These are phyloP conservation scores for Leptopterna dolabrata DNA, from an alignment of 2,888 invertebrate genomes.

Conservation along the genomic window DNA sequence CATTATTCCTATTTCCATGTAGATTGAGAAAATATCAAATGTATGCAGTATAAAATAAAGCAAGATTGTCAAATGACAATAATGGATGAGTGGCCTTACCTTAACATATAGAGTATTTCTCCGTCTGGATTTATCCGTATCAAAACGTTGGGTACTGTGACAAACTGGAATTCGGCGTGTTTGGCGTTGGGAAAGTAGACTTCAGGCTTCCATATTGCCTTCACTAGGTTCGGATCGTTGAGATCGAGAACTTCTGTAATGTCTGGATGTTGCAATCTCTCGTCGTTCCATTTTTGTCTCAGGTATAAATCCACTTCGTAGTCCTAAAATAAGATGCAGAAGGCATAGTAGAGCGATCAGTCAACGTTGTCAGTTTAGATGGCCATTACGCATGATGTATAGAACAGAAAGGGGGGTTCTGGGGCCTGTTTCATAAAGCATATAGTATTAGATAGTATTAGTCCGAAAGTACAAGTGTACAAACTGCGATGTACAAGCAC, in stretches of 20 bases:
- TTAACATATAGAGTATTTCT: constrained; percentile 69
- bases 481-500: too few species aligned
- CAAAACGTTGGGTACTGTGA: constrained; percentile 70
- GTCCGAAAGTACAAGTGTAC: too few species aligned
- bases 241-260: constrained; percentile 68
- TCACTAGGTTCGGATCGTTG: constrained; percentile 69
- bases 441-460: too few species aligned
- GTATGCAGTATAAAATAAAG: too few species aligned
- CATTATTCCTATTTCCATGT: too few species aligned
- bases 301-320: constrained; percentile 70
- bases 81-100: constrained; percentile 64
- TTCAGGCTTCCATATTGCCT: constrained; percentile 69
- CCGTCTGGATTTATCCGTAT: constrained; percentile 69
- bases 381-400: not conserved
- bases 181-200: constrained; percentile 69
- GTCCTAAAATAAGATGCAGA: constrained; percentile 65
- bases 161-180: constrained; percentile 69
- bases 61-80: too few species aligned
- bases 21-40: too few species aligned
- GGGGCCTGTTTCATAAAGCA: too few species aligned
- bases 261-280: constrained; percentile 67
- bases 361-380: not conserved
- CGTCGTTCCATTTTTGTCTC: constrained; percentile 69
- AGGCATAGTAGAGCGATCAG: not conserved
- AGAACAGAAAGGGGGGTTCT: not conserved